Base-by-base conservation (phyloP, 1,140 invertebrate genomes). In the Antheraea mylitta region DNA sequence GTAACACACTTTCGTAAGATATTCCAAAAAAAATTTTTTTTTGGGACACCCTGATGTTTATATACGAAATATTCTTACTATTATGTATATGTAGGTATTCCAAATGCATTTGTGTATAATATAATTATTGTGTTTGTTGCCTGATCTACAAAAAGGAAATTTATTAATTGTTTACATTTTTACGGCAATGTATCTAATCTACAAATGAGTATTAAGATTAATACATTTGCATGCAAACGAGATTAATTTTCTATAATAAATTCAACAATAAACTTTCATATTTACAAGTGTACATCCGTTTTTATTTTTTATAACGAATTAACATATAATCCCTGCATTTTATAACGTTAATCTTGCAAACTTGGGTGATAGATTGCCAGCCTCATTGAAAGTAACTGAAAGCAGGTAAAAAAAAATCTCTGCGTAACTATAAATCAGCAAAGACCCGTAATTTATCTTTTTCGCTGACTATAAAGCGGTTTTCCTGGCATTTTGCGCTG, bases 401-500 rank as follows among this genome's bases (percentile, higher is more conserved):
- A 70, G 68, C 38, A 42, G 7, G 38, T 42, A 4, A 9, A 42
- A 42, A n/a, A 69, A 79, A 77, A 69, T 78, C 69, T 75, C 68
- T 73, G 66, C 61, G 48, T 69, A 63, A 75, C 78, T 71, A 88
- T 88, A 85, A 86, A 88, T 86, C 86, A 88, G 77, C 58, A 72
- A 64, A 70, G 78, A 74, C 74, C 59, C 67, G 61, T 77, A 80
- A 88, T 88, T 86, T 81, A 85, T 86, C 82, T 86, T 78, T 59
- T 72, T 58, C 58, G 36, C 13, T 53, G 45, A 53, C 9, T 53
- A 42, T 42, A 42, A 42, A 9, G 8, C 2, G 38, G 38, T 42
- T 42, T 11, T 11, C 1, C 3, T 2, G 38, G 38, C 11, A 11
- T 8, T 42, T 11, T 0, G 0, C 11, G 11, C 38, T 11, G 38